A percentile compares a stretch with the other conserved stretches of the same genome.
phyloP scores from a whole-genome alignment of 2,113 vertebrate species.

The Poicephalus gulielmi region DNA sequence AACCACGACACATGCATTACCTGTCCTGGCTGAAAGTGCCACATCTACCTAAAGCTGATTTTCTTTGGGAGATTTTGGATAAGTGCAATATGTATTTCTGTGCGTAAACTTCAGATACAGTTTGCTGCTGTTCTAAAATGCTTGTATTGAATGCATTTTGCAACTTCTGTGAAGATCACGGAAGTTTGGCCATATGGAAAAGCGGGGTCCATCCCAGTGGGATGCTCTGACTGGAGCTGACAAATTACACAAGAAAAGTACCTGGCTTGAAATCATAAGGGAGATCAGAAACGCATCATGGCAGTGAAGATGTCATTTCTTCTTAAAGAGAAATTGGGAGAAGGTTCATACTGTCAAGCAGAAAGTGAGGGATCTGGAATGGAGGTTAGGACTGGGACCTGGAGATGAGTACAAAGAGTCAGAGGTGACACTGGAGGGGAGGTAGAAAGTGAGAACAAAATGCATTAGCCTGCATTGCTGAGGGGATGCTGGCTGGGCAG shows the following conservation, averaged over 20 bases:
- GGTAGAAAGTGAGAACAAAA: neutral
- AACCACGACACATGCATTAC: neutral
- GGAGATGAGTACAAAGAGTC: neutral
- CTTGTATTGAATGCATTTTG: neutral
- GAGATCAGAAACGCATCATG: neutral
- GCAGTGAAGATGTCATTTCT: neutral
- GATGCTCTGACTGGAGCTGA: neutral
- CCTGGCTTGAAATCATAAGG: neutral
- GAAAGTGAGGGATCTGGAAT: neutral
- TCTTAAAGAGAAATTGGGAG: neutral
- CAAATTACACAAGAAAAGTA: neutral
- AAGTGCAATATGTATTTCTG: neutral
- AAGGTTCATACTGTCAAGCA: neutral
- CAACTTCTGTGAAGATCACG: neutral
- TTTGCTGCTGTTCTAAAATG: neutral
- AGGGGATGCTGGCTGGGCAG: neutral
- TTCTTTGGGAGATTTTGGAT: neutral
- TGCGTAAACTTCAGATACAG: neutral
- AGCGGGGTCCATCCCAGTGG: fast-evolving
- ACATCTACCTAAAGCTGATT: neutral
- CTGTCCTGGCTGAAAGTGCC: neutral
- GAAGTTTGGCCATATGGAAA: neutral
- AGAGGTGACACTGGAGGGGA: neutral
- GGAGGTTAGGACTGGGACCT: neutral
- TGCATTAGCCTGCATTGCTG: neutral